These are phyloP conservation scores for Tinea trinotella DNA, from an alignment of 2,888 invertebrate genomes.

Conservation along the genomic window DNA sequence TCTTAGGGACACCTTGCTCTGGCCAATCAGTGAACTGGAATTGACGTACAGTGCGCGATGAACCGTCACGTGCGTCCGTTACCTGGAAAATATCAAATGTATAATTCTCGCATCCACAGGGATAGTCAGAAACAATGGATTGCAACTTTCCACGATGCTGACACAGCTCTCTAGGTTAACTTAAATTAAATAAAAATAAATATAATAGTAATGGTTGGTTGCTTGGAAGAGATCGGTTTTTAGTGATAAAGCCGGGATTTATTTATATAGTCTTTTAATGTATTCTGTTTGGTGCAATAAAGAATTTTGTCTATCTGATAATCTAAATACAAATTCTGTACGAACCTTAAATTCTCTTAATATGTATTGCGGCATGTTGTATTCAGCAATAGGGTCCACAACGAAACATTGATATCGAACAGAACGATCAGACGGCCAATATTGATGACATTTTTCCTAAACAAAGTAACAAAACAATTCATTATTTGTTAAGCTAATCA, in stretches of 20 bases:
- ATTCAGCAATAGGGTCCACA: slow-evolving; percentile 99
- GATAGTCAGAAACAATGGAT: too few species aligned
- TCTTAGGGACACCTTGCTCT: slow-evolving; percentile 96
- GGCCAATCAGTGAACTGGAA: slow-evolving; percentile 98
- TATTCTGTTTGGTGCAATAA: too few species aligned
- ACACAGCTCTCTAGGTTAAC: too few species aligned
- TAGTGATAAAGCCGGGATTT: too few species aligned
- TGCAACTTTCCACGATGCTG: too few species aligned
- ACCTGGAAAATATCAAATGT: too few species aligned
- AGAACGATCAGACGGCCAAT: slow-evolving; percentile 99
- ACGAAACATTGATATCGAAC: slow-evolving; percentile 98
- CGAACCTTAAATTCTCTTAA: slow-evolving; percentile 97
- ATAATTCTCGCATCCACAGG: too few species aligned
- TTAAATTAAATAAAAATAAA: too few species aligned
- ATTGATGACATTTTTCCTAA: slow-evolving; percentile 98
- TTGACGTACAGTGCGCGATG: slow-evolving; percentile 94
- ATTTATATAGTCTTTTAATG: not conserved
- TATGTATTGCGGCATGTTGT: slow-evolving; percentile 99
- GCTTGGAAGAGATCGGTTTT: too few species aligned
- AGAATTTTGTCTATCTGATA: too few species aligned
- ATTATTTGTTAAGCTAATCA: slow-evolving; percentile 15
- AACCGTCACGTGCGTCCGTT: slow-evolving; percentile 97
- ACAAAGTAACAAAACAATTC: slow-evolving; percentile 33
- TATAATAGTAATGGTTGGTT: too few species aligned
- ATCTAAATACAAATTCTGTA: too few species aligned